Evolutionary conservation across 2,888 invertebrate species (phyloP), one percentile per base, ranked within the genome.

Genomic region (Mesorhabditis spiculigera): DNA sequence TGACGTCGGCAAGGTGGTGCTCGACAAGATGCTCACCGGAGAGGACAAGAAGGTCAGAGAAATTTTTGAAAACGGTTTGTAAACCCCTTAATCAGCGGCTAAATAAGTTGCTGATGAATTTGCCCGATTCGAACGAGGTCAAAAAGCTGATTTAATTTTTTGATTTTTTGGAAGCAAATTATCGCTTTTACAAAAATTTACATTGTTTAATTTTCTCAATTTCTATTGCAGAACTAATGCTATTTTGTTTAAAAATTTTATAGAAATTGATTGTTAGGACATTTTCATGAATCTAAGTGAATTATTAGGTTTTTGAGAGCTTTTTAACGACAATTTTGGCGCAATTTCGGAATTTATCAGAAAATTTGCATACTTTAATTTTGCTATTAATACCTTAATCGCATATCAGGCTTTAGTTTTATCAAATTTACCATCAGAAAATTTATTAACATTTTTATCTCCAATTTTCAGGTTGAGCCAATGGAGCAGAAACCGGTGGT

Each of bases 21-120:
- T 84, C 66, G 84, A 84, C 68, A 83, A 85, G 65, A 71, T 85
- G 66, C 78, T 85, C 28, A 77, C 75, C 50, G 84, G 84, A 50
- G 82, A 85, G 66, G 82, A 71, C 69, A 73, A 79, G 45, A 71
- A 81, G 50, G 78, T 81, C 73, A 71, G 78, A 28, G 28, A 28
- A 28, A 28, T 28, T 28, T 28, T 28, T 28, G 28, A 28, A 28
- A 28, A 28, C 28, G 28, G 28, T 28, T 28, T 28, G 28, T 28
- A 28, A 28, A 28, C 28, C 28, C 28, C 28, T 28, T 28, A 28
- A 28, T 28, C 28, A 28, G 28, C 28, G 28, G 28, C 28, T 28
- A 28, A 28, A 28, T 28, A 28, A 28, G 28, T 28, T 28, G 28
- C 28, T 28, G 28, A 28, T 28, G 28, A 28, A 28, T 28, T 28